Conservation (phyloP, 1,140 invertebrate species). For the Meloidogyne floridensis region DNA sequence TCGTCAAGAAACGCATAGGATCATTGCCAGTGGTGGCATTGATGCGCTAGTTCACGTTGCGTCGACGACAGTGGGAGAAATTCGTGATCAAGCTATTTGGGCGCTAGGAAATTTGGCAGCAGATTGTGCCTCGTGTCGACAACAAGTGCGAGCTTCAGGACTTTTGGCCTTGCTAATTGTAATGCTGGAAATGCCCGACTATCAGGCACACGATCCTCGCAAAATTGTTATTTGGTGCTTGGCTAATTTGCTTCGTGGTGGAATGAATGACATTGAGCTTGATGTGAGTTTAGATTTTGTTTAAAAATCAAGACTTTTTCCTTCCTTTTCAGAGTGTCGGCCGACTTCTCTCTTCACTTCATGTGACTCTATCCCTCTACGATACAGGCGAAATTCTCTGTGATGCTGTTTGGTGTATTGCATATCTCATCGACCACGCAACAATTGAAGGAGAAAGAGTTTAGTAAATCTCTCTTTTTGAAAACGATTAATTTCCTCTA, state of each 20-base stretch:
- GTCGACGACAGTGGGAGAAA: slow-evolving; percentile 20
- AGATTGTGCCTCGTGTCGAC: slow-evolving; percentile 34
- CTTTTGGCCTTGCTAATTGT: slow-evolving; percentile 25
- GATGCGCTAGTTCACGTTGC: slow-evolving; percentile 28
- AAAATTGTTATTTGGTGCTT: slow-evolving; percentile 41
- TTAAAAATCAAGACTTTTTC: neutral
- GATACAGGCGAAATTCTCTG: slow-evolving; percentile 31
- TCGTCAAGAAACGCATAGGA: slow-evolving; percentile 38
- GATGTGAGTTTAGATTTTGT: slow-evolving; percentile 2
- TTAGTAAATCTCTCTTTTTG: neutral
- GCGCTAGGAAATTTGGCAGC: slow-evolving; percentile 38
- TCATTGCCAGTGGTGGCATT: slow-evolving; percentile 30
- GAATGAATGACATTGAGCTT: slow-evolving; percentile 23
- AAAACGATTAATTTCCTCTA: neutral
- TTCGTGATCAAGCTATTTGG: slow-evolving; percentile 39
- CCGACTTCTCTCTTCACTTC: slow-evolving; percentile 25
- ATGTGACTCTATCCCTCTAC: slow-evolving; percentile 20
- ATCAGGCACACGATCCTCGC: slow-evolving; percentile 29
- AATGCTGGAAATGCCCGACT: slow-evolving; percentile 33
- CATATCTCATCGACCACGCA: slow-evolving; percentile 36
- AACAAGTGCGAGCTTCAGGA: slow-evolving; percentile 31
- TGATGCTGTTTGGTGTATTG: slow-evolving; percentile 38
- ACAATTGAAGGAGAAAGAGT: slow-evolving; percentile 34
- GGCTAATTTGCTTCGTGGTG: slow-evolving; percentile 32
- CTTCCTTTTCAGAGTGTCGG: slow-evolving; percentile 26